Conservation (phyloP, 1,140 invertebrate species). For the Eurosta solidaginis region DNA sequence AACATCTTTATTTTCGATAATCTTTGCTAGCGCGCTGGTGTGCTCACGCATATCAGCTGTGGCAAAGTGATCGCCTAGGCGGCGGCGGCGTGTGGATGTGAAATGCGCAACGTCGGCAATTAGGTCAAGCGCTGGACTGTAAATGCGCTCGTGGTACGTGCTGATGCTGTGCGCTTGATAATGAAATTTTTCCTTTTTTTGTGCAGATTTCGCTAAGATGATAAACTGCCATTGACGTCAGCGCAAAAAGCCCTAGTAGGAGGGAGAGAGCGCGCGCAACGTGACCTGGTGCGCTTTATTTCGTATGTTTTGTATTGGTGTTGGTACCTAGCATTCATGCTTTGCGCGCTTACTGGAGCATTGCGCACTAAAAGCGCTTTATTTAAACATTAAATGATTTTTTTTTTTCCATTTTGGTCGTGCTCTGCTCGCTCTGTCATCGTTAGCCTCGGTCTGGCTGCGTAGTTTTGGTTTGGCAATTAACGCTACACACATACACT, state of each 20-base stretch:
- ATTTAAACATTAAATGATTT: not conserved
- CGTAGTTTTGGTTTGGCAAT: not conserved
- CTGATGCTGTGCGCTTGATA: not conserved
- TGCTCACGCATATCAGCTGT: not conserved
- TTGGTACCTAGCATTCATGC: not conserved
- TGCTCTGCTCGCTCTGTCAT: not conserved
- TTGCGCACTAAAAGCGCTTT: not conserved
- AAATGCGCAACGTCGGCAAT: not conserved
- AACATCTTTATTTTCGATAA: too few relatives aligned
- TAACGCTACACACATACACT: not conserved
- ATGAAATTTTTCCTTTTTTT: not conserved
- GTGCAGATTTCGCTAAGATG: not conserved
- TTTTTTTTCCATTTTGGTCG: not conserved
- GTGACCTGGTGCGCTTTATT: not conserved
- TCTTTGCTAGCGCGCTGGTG: too few relatives aligned
- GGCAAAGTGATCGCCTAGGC: not conserved
- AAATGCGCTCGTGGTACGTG: not conserved
- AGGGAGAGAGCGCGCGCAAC: not conserved
- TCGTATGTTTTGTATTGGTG: not conserved
- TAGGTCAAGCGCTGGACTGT: not conserved
- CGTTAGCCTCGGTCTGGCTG: not conserved
- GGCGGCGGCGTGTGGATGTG: not conserved
- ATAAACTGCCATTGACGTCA: conserved; percentile 3
- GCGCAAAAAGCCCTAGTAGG: not conserved
- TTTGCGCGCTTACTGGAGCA: not conserved